Base-by-base conservation (phyloP, 2,797 vertebrate species). In the Crenichthys baileyi region DNA sequence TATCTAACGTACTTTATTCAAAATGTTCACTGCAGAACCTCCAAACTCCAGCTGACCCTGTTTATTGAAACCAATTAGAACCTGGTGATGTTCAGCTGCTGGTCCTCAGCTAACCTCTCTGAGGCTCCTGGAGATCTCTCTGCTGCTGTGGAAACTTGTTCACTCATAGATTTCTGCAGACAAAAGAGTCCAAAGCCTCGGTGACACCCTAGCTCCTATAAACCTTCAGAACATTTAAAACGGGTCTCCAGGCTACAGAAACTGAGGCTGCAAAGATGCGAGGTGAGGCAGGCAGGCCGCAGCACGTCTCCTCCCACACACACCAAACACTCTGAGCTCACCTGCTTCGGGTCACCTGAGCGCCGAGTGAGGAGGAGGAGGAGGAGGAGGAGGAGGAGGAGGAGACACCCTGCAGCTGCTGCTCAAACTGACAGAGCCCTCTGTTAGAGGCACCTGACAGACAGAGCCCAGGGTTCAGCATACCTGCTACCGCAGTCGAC, bases 231-330 rank as follows among this genome's bases (percentile, higher is more conserved):
- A 22, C 56, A 20, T 51, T 58, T 44, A 73, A 90, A 89, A 77
- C 67, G 18, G 81, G 84, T 79, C 94, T 93, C 72, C 81, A 39
- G 92, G 93, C 90, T 83, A 92, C 87, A 73, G 79, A 90, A 90
- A 84, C 75, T 56, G 78, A 87, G 86, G 84, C 48, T 18, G 67
- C 58, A 72, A 11, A 70, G 82, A 83, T 16, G 13, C 0, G 63
- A 78, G 70, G 83, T 91, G 80, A 77, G 93, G 75, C 7, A 76
- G 65, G 83, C 92, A 81, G 79, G 94, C 76, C 3, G 58, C 6
- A 74, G 85, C 93, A 91, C 75, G 93, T 79, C 79, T 82, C 75
- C 87, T 74, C 87, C 80, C 79, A 83, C 85, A 46, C 79, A 68
- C 75, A 76, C 55, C 31, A 1, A 26, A 39, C 72, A 81, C 41